Evolutionary conservation across 2,888 invertebrate genomes (phyloP).

Genomic region (Tortricodes alternella): DNA sequence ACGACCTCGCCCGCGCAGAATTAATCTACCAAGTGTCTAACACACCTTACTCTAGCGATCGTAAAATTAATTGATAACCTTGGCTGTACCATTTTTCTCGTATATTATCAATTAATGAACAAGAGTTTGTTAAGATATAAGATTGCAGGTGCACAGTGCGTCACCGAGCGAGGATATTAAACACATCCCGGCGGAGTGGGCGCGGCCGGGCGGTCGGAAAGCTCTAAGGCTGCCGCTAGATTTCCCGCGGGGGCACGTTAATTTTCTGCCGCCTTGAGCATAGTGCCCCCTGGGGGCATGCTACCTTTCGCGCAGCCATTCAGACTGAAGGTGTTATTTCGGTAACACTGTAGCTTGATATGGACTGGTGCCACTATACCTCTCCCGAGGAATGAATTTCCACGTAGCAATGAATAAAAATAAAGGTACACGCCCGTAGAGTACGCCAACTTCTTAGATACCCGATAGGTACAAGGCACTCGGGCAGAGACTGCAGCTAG

Average conservation of each 20-base stretch:
- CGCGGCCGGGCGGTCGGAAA: slow-evolving; percentile 55
- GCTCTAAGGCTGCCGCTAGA: slow-evolving; percentile 83
- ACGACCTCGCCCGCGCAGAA: slow-evolving; percentile 40
- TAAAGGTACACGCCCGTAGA: slow-evolving; percentile 47
- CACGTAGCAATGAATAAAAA: slow-evolving; percentile 58
- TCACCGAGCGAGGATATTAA: slow-evolving; percentile 67
- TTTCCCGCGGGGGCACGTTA: slow-evolving; percentile 87
- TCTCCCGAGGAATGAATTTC: slow-evolving; percentile 67
- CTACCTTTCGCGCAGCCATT: slow-evolving; percentile 81
- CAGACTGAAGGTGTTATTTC: slow-evolving; percentile 81
- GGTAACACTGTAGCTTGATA: slow-evolving; percentile 53
- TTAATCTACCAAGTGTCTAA: slow-evolving; percentile 49
- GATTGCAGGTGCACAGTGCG: slow-evolving; percentile 37
- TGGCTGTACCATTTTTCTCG: too few species aligned
- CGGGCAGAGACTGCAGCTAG: background rate
- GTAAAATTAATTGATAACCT: slow-evolving; percentile 16
- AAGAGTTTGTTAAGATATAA: background rate
- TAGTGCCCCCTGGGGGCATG: slow-evolving; percentile 85
- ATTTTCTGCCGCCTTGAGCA: slow-evolving; percentile 91
- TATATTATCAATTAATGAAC: too few species aligned
- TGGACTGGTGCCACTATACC: slow-evolving; percentile 74
- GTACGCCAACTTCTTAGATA: slow-evolving; percentile 19
- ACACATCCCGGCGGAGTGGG: slow-evolving; percentile 71
- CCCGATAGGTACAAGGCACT: slow-evolving; percentile 2
- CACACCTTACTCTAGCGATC: slow-evolving; percentile 17